These are phyloP conservation scores for Dolichallabes microphthalmus DNA, from an alignment of 2,113 vertebrate species.

Conservation along the genomic window DNA sequence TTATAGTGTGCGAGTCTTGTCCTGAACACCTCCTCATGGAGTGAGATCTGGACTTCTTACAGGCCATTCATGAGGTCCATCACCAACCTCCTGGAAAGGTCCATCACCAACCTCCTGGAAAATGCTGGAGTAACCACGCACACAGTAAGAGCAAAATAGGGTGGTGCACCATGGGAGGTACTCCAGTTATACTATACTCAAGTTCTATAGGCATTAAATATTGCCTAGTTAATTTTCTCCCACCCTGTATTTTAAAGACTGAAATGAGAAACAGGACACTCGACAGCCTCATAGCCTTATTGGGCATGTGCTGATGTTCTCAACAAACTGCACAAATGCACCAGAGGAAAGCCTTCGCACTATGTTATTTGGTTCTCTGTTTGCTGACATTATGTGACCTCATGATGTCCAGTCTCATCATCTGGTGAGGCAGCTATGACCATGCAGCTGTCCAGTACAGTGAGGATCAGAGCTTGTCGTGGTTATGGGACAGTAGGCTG, in stretches of 20 bases:
- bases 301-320: neutral
- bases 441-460: constrained; percentile 21
- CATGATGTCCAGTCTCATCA: constrained; percentile 35
- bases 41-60: too few species aligned
- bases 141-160: too few species aligned
- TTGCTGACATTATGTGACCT: constrained; percentile 15
- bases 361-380: neutral
- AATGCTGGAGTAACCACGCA: too few species aligned
- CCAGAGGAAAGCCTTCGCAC: neutral
- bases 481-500: constrained; percentile 1
- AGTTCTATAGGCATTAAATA: too few species aligned
- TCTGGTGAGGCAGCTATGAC: constrained; percentile 29
- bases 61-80: too few species aligned
- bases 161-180: too few species aligned
- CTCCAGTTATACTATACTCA: too few species aligned
- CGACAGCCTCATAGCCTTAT: neutral
- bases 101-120: too few species aligned
- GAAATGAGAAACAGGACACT: neutral
- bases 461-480: constrained; percentile 25
- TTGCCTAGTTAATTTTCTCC: too few species aligned
- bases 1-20: too few species aligned
- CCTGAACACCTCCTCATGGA: too few species aligned
- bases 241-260: neutral
- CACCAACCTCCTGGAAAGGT: too few species aligned
- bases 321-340: neutral